Evolutionary conservation across 1,140 invertebrate species (phyloP).

Genomic region (Ectropis grisescens): DNA sequence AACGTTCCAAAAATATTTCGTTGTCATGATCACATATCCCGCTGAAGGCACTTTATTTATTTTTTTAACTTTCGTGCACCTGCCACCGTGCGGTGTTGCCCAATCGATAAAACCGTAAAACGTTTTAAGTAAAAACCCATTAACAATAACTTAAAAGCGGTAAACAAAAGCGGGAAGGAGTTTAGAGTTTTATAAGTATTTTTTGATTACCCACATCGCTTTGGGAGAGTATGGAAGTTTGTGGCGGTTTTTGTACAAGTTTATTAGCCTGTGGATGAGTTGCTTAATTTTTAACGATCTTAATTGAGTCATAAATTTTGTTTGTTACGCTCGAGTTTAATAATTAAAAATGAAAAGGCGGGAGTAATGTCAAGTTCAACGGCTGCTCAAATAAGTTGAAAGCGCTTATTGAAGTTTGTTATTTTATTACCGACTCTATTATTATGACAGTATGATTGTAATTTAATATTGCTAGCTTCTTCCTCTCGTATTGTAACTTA

Average conservation of each 20-base stretch:
- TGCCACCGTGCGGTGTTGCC: constrained; percentile 16
- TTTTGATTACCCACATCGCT: constrained; percentile 7
- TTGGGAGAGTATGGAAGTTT: neutral
- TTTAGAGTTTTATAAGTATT: constrained; percentile 5
- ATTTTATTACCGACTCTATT: too few species aligned
- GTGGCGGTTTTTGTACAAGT: too few species aligned
- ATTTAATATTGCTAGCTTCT: too few species aligned
- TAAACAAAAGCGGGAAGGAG: constrained; percentile 25
- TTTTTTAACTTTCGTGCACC: constrained; percentile 11
- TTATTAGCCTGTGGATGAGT: constrained; percentile 5
- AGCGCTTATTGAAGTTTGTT: too few species aligned
- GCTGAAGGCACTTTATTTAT: neutral
- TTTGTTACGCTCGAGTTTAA: neutral
- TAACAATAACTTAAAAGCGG: constrained; percentile 37
- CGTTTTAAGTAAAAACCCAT: constrained; percentile 40
- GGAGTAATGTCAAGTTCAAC: too few species aligned
- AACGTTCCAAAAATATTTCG: constrained; percentile 20
- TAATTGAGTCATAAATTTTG: constrained; percentile 8
- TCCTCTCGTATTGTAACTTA: too few species aligned
- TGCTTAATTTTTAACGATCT: constrained; percentile 7
- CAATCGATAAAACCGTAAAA: constrained; percentile 34
- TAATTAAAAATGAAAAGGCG: too few species aligned
- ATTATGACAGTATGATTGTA: too few species aligned
- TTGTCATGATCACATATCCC: constrained; percentile 16
- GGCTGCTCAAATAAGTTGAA: too few species aligned